Evolutionary conservation across 2,797 vertebrate genomes (phyloP), one percentile per base, ranked within the genome.

Genomic region (Myotis vivesi): DNA sequence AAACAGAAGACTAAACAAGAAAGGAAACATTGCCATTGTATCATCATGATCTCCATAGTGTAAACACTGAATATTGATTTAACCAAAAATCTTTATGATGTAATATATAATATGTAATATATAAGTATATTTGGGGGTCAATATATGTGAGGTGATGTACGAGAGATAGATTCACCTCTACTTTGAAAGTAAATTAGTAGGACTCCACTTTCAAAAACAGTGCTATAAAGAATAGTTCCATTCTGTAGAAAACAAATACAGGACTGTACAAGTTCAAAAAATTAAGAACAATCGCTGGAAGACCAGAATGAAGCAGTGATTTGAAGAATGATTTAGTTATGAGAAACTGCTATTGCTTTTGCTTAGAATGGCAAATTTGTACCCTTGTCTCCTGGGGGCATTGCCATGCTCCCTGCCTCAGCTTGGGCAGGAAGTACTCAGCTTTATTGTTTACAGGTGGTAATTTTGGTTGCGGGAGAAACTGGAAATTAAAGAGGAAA

Each of bases 401-500:
- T n/a, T 62, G 51, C 16, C 36, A 33, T 19, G 13, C 23, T 23
- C 3, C 12, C 20, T 11, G 3, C 30, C 12, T 10, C n/a, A 86
- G 10, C 12, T 44, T n/a, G 20, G 3, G 11, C 33, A 80, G 57
- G 72, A 59, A 79, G 86, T 36, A 0, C 0, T 0, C 30, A 51
- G 17, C 33, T 62, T 75, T 80, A 41, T 62, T 59, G 23, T 30
- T 38, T 69, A 22, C 7, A 66, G 28, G 2, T 33, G 13, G 20
- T 79, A 25, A 53, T 9, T 81, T 69, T n/a, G 64, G 38, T 82
- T 86, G 20, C 69, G 16, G 11, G 38, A 82, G 28, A 92, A 89
- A 49, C 68, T 76, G 85, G 68, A 94, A 89, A 86, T 86, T 76
- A 66, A 94, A 95, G 19, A 49, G 28, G 23, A 57, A 44, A 69